Base-by-base conservation (phyloP, 2,888 invertebrate species). In the Rotaria magnacalcarata region DNA sequence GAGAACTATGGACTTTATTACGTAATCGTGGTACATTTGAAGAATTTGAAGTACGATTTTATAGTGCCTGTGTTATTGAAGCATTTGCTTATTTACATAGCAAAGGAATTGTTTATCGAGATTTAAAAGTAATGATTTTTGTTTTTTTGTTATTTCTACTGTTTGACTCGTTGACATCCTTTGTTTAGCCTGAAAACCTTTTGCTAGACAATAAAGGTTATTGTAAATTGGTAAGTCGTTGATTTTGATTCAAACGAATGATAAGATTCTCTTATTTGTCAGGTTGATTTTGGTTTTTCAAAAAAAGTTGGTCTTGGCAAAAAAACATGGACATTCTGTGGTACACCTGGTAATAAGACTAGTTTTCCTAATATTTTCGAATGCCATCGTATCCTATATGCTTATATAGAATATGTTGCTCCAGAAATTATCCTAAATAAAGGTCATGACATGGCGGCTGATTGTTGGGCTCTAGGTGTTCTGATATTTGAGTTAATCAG, bases 311-410 rank as follows among this genome's bases (percentile, higher is more conserved):
- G 92, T 84, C 89, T 91, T 87, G 97, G 97, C 85, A 93, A 96
- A 87, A 97, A 98, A 92, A 99, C 99, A 0, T 99, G 98, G 98
- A 99, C 99, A 0, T 99, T 99, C 93, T 99, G 99, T 91, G 98
- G 97, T 8, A 98, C 97, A 50, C 84, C 80, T 43, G 80, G 80
- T 80, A 80, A n/a, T 6, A 80, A 11, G 11, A 11, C 34, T 67
- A 24, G 0, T 67, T 34, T 67, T 34, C 21, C 4, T 6, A 19
- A 19, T 54, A 6, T 54, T 21, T 21, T 24, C 8, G 50, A 14
- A 50, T 50, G 50, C 14, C 1, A 50, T 11, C 50, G 14, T 56
- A 2, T 56, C 24, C 24, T 6, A 56, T 6, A 34, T 27, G 34
- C 8, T 60, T 60, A 52, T 8, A 91, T 92, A 1, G 92, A 98